These are phyloP conservation scores for Lasioglossum calceatum DNA, from an alignment of 2,888 invertebrate genomes.

Conservation along the genomic window DNA sequence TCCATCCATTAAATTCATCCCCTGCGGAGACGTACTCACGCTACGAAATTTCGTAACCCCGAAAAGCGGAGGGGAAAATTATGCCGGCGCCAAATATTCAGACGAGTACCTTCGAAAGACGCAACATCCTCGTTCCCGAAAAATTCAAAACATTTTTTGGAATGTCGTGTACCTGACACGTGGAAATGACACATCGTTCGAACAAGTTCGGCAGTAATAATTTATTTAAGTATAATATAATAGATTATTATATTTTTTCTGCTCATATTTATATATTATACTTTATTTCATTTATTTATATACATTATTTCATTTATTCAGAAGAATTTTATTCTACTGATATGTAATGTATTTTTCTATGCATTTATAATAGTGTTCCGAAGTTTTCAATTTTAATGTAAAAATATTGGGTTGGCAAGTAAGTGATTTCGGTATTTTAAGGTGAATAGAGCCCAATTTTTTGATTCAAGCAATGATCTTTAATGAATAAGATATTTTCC, in stretches of 20 bases:
- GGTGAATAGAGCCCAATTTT: no score
- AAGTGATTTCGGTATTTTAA: no score
- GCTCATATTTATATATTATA: neutral
- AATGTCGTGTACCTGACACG: neutral
- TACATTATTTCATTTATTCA: neutral
- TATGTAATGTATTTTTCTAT: neutral
- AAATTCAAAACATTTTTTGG: neutral
- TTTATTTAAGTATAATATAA: no score
- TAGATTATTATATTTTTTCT: neutral
- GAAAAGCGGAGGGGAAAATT: conserved; percentile 1
- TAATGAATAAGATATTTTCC: no score
- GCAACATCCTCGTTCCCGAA: neutral
- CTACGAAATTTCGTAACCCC: conserved; percentile 21
- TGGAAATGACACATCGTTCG: neutral
- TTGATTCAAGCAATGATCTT: no score
- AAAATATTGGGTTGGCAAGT: neutral
- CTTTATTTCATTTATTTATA: neutral
- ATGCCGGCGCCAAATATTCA: neutral
- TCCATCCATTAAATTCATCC: conserved; percentile 27
- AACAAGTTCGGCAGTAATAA: neutral
- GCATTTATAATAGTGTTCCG: neutral
- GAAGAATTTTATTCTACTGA: neutral
- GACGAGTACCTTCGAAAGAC: neutral
- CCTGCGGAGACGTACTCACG: neutral
- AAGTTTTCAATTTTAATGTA: neutral